Evolutionary conservation across 37 sponge, comb jelly and placozoan genomes (phyloP), one percentile per base, ranked within the genome.

Genomic region (Corticium candelabrum): DNA sequence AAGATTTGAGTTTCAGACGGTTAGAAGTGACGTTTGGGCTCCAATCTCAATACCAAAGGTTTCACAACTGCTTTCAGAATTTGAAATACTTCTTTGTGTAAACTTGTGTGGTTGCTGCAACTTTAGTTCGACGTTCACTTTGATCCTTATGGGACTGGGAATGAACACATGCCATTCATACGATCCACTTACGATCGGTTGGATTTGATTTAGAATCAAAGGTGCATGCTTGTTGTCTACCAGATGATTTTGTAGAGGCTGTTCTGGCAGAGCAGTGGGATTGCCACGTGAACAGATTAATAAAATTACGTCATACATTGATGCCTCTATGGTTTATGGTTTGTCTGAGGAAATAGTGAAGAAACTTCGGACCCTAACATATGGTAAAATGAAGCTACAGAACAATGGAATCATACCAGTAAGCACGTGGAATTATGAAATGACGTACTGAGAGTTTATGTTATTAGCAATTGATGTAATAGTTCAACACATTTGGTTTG

Each of bases 321-420:
- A 93, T 69, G 88, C 86, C 1, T 86, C 89, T 21, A 68, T 76
- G 27, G 85, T 96, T 21, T 96, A 96, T 62, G 96, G 96, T 30
- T 73, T 75, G 33, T 71, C 39, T 15, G 37, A 78, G 32, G 74
- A 79, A 2, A 69, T 38, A 35, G 76, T 82, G 1, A 41, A 75
- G 30, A 74, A 38, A n/a, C 80, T 93, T 37, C 69, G 90, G 37
- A 70, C 73, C n/a, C 32, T n/a, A 4, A 70, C 5, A 15, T 7
- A 70, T 29, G 73, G 73, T 4, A 70, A 70, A 15, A 4, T 70
- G 29, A 70, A n/a, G 5, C 5, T 70, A 70, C n/a, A 70, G 5
- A 70, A 70, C 62, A 21, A 21, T 21, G 62, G 62, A 50, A 50
- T 50, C 62, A 50, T 50, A 50, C 62, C 62, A 21, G 62, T 50